These are phyloP conservation scores for Rhingia campestris DNA, from an alignment of 2,888 invertebrate species.

Conservation along the genomic window DNA sequence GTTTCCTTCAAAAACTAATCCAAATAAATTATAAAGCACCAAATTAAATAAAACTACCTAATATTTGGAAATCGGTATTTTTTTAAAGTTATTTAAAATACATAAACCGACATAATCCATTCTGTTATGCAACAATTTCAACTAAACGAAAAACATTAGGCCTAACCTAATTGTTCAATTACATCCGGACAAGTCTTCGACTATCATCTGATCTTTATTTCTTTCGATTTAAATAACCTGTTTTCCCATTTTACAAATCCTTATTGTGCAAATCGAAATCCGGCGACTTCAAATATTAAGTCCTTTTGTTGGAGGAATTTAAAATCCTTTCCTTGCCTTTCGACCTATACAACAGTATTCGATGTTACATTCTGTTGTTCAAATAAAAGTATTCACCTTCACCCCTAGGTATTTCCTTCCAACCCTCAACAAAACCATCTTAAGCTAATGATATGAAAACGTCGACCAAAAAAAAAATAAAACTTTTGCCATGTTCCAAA, in stretches of 20 bases:
- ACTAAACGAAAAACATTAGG: no score
- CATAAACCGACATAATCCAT: no score
- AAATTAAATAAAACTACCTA: no score
- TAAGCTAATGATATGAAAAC: constrained; percentile 48
- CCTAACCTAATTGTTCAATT: no score
- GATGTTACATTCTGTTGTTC: neutral
- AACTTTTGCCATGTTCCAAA: neutral
- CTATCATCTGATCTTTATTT: neutral
- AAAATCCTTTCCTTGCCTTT: neutral
- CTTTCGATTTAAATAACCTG: neutral
- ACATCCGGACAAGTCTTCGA: no score
- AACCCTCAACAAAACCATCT: constrained; percentile 3
- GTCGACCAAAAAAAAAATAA: constrained; percentile 10
- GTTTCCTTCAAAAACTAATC: no score
- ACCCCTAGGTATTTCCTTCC: neutral
- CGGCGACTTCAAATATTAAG: constrained; percentile 3
- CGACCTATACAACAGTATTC: neutral
- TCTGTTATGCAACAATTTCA: no score
- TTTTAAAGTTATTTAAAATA: no score
- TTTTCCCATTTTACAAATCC: constrained; percentile 1
- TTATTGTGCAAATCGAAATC: neutral
- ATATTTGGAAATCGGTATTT: no score
- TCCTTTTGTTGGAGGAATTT: neutral
- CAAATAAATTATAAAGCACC: no score
- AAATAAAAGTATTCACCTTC: neutral